These are phyloP conservation scores for Arremon aurantiirostris DNA, from an alignment of 2,797 vertebrate species.

Conservation along the genomic window DNA sequence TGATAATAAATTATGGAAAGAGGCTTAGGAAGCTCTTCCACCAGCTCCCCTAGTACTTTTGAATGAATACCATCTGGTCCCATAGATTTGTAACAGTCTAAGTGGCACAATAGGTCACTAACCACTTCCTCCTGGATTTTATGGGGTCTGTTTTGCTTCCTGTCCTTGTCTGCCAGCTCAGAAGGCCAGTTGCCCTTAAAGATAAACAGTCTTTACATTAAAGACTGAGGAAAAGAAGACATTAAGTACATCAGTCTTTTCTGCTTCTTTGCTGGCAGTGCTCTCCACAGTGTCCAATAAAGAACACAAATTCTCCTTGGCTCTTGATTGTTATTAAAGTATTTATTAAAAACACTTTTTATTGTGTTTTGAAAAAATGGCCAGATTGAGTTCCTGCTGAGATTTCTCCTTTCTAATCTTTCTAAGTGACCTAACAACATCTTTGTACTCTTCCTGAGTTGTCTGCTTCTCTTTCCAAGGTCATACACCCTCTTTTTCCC, in stretches of 20 bases:
- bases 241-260: neutral
- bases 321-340: neutral
- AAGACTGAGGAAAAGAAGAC: neutral
- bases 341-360: neutral
- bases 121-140: neutral
- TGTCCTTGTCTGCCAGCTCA: neutral
- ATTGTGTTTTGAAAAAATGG: neutral
- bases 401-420: neutral
- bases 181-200: no score
- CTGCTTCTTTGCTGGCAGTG: neutral
- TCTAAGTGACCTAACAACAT: neutral
- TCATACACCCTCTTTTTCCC: neutral
- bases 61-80: neutral
- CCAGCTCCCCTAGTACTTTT: neutral
- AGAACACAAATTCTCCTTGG: neutral
- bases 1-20: neutral
- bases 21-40: neutral
- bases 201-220: neutral
- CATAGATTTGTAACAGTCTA: no score
- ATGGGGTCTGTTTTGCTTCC: neutral
- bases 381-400: neutral
- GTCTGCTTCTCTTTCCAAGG: neutral
- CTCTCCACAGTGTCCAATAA: fast-evolving
- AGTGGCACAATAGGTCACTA: neutral
- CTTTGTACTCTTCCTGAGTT: neutral